Conservation (phyloP, 2,113 vertebrate species). For the Prionailurus bengalensis region DNA sequence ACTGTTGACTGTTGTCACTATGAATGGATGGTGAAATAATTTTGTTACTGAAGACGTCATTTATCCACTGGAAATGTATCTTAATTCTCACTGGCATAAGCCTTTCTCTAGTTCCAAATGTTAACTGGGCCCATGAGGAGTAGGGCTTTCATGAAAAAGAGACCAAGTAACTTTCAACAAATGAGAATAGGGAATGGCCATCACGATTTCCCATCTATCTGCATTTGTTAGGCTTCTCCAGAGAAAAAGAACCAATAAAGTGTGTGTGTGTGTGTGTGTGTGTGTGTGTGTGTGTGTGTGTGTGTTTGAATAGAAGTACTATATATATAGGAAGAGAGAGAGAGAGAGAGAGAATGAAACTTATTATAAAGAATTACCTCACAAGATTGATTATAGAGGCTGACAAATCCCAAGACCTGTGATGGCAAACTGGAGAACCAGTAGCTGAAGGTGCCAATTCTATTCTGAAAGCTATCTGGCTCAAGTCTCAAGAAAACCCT, state of each 20-base stretch:
- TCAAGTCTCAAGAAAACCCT: neutral
- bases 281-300: neutral
- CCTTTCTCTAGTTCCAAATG: neutral
- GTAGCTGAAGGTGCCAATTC: neutral
- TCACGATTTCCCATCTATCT: neutral
- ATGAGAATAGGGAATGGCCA: neutral
- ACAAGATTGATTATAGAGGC: neutral
- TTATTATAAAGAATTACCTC: neutral
- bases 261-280: neutral
- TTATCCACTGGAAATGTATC: neutral
- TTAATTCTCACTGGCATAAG: neutral
- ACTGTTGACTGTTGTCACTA: neutral
- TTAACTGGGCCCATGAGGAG: neutral
- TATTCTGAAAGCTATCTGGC: neutral
- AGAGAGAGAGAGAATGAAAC: neutral
- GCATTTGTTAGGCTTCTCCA: neutral
- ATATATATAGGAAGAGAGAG: neutral
- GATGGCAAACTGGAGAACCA: neutral
- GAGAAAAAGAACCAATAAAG: neutral
- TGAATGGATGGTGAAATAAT: neutral
- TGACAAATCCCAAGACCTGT: neutral
- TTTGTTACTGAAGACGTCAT: constrained; percentile 16
- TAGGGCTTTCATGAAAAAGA: neutral
- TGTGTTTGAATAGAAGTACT: neutral
- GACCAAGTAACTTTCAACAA: neutral